Conservation (phyloP, 2,888 invertebrate genomes). For the Drosophila putrida region DNA sequence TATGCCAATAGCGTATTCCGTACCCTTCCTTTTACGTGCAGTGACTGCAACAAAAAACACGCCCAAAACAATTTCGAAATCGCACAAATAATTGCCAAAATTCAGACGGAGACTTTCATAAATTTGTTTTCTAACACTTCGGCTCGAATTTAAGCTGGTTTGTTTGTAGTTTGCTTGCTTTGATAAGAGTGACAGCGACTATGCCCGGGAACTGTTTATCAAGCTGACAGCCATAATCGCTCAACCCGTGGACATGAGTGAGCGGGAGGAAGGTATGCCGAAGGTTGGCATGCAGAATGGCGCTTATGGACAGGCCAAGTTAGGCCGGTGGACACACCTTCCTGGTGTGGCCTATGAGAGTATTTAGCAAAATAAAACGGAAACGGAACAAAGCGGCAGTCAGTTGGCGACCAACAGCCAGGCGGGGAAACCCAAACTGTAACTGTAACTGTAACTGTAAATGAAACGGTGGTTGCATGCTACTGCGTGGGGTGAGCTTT, state of each 20-base stretch:
- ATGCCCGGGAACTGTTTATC: conserved; percentile 53
- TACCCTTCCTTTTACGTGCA: conserved; percentile 52
- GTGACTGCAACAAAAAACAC: conserved; percentile 48
- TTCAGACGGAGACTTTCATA: conserved; percentile 55
- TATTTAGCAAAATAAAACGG: conserved; percentile 59
- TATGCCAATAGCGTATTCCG: conserved; percentile 51
- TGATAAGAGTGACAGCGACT: conserved; percentile 53
- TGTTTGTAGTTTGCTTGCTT: conserved; percentile 43
- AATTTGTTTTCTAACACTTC: conserved; percentile 63
- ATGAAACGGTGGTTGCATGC: conserved; percentile 4
- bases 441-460: not conserved
- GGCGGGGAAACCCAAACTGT: not conserved
- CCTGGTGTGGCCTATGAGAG: conserved; percentile 44
- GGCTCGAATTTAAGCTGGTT: conserved; percentile 29
- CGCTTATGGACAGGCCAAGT: conserved; percentile 6
- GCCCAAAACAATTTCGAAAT: conserved; percentile 64
- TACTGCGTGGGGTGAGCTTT: conserved; percentile 33
- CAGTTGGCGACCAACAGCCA: conserved; percentile 43
- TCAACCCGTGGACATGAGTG: conserved; percentile 49
- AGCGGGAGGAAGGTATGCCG: not conserved
- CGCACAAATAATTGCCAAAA: conserved; percentile 67
- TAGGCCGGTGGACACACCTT: conserved; percentile 68
- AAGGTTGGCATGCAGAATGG: conserved; percentile 39
- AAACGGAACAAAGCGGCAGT: conserved; percentile 77
- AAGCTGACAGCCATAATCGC: conserved; percentile 73